These are phyloP conservation scores for Lucilia sericata DNA, from an alignment of 1,140 invertebrate species.

Conservation along the genomic window DNA sequence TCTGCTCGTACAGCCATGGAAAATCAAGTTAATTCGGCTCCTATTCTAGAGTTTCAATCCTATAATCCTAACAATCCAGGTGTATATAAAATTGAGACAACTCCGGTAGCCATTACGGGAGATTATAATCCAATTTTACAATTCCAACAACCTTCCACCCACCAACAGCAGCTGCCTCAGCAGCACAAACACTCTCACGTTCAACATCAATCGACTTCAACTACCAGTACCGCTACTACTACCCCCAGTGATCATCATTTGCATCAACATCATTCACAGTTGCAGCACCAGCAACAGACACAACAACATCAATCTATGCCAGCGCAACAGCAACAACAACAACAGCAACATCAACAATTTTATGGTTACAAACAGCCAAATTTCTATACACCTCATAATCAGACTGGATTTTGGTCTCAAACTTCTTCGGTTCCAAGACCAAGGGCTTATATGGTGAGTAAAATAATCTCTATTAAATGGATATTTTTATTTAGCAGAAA, in stretches of 20 bases:
- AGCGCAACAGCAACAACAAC: constrained; percentile 40
- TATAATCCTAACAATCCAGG: constrained; percentile 68
- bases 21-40: constrained; percentile 53
- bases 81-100: constrained; percentile 67
- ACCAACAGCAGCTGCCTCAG: constrained; percentile 55
- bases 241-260: constrained; percentile 35
- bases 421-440: neutral
- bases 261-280: constrained; percentile 6
- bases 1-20: constrained; percentile 5
- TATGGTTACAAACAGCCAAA: constrained; percentile 28
- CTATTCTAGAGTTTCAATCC: constrained; percentile 66
- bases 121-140: constrained; percentile 66
- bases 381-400: neutral
- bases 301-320: neutral
- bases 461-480: neutral
- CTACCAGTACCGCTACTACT: constrained; percentile 35
- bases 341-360: constrained; percentile 48
- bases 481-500: too few species aligned
- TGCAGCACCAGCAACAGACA: constrained; percentile 44
- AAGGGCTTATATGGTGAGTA: constrained; percentile 26
- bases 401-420: constrained; percentile 21
- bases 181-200: constrained; percentile 29
- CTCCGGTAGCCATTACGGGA: constrained; percentile 65
- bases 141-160: constrained; percentile 59
- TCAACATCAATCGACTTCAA: constrained; percentile 21